Conservation (phyloP, 53 echinoderm and acorn worm genomes). For the Actinopyga echinites region DNA sequence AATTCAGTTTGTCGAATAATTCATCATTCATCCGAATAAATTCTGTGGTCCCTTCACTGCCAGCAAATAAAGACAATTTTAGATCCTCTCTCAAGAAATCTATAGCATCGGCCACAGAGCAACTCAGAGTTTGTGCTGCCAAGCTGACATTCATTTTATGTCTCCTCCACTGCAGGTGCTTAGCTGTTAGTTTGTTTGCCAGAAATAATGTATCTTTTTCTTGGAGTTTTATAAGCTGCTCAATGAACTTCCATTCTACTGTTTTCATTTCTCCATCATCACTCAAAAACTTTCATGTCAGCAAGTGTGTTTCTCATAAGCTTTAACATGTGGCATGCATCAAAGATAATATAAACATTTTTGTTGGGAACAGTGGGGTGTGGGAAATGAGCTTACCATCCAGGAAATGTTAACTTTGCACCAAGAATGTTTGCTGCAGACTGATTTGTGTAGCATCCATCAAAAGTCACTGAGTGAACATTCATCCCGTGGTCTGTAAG, state of each 20-base stretch:
- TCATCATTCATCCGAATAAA: constrained; percentile 46
- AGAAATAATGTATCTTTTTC: constrained; percentile 54
- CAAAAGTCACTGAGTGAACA: not conserved
- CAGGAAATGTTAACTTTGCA: not conserved
- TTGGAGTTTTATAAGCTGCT: constrained; percentile 44
- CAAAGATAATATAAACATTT: constrained; percentile 49
- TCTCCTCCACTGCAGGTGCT: constrained; percentile 51
- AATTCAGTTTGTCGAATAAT: constrained; percentile 54
- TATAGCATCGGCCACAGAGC: constrained; percentile 55
- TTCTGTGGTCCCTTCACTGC: constrained; percentile 51
- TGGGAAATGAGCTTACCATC: not conserved
- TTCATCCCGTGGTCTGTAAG: not conserved
- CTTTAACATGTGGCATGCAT: constrained; percentile 58
- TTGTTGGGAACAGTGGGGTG: constrained; percentile 46
- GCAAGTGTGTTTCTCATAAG: constrained; percentile 54
- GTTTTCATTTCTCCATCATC: not conserved
- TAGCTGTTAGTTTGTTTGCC: constrained; percentile 56
- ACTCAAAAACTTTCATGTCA: constrained; percentile 12
- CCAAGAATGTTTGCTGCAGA: constrained; percentile 1
- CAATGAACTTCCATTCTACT: constrained; percentile 43
- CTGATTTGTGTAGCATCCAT: constrained; percentile 13
- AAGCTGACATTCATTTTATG: constrained; percentile 51
- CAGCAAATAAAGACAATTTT: constrained; percentile 12
- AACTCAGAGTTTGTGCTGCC: constrained; percentile 19
- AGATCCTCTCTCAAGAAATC: constrained; percentile 57